These are phyloP conservation scores for Drosophila suboccidentalis DNA, from an alignment of 2,888 invertebrate genomes.

Conservation along the genomic window DNA sequence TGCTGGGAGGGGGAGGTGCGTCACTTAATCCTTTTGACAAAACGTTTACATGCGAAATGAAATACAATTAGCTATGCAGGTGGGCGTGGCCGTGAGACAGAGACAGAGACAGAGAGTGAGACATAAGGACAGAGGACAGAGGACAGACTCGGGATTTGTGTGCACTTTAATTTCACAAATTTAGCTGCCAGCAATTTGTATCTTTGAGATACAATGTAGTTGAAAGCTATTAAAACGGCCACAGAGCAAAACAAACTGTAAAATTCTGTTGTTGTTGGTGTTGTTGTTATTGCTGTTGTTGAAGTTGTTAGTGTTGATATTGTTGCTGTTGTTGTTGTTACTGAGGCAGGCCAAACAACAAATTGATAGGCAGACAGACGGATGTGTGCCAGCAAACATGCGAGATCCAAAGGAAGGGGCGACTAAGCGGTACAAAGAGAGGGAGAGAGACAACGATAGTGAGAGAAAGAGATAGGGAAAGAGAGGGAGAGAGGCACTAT, in stretches of 20 bases:
- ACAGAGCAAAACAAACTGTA: conserved; percentile 74
- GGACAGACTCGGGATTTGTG: conserved; percentile 37
- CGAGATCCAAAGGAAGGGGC: conserved; percentile 16
- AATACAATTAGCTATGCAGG: conserved; percentile 68
- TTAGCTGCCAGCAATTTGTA: conserved; percentile 67
- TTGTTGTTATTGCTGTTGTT: conserved; percentile 32
- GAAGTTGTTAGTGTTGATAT: conserved; percentile 14
- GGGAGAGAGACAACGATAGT: background rate
- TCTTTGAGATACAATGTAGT: conserved; percentile 77
- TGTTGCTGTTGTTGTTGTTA: conserved; percentile 33
- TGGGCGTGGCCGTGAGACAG: conserved; percentile 48
- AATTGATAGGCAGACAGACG: conserved; percentile 71
- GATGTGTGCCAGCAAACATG: conserved; percentile 78
- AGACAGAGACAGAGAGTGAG: background rate
- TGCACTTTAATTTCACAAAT: conserved; percentile 74
- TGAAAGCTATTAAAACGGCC: conserved; percentile 75
- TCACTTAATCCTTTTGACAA: conserved; percentile 79
- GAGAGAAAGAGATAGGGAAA: background rate
- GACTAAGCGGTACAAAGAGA: background rate
- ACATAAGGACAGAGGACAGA: conserved; percentile 1
- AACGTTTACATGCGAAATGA: conserved; percentile 72
- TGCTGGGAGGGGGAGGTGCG: conserved; percentile 29
- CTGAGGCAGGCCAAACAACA: conserved; percentile 72
- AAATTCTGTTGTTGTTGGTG: conserved; percentile 50
- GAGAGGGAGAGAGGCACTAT: conserved; percentile 51